Conservation (phyloP, 2,113 vertebrate species). For the Gopherus flavomarginatus region DNA sequence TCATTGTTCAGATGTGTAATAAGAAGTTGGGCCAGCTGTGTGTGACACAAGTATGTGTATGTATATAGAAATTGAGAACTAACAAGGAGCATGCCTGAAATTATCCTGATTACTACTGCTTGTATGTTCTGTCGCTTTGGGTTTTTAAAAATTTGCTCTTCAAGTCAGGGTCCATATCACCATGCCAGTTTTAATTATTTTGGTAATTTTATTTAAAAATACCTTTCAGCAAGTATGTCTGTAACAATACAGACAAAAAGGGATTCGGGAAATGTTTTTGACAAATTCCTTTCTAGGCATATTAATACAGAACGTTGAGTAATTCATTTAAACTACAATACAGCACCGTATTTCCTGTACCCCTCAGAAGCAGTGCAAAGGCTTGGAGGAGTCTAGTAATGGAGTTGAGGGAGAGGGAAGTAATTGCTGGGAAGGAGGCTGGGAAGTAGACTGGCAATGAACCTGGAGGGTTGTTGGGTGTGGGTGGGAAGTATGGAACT, state of each 20-base stretch:
- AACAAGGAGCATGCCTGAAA: neutral
- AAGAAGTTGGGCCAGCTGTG: neutral
- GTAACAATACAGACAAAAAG: neutral
- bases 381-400: neutral
- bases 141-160: neutral
- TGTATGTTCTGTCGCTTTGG: fast-evolving
- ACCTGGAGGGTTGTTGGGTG: neutral
- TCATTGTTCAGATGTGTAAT: neutral
- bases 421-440: neutral
- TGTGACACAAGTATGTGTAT: neutral
- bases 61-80: neutral
- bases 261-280: neutral
- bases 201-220: neutral
- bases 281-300: neutral
- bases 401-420: neutral
- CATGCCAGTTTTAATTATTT: neutral
- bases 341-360: neutral
- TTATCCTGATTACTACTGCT: neutral
- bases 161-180: neutral
- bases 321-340: too few species aligned
- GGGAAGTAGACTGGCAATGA: neutral
- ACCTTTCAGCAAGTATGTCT: neutral
- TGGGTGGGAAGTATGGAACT: neutral
- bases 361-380: neutral
- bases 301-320: neutral